phyloP scores from a whole-genome alignment of 2,888 invertebrate species.

The Ethmia dodecea region DNA sequence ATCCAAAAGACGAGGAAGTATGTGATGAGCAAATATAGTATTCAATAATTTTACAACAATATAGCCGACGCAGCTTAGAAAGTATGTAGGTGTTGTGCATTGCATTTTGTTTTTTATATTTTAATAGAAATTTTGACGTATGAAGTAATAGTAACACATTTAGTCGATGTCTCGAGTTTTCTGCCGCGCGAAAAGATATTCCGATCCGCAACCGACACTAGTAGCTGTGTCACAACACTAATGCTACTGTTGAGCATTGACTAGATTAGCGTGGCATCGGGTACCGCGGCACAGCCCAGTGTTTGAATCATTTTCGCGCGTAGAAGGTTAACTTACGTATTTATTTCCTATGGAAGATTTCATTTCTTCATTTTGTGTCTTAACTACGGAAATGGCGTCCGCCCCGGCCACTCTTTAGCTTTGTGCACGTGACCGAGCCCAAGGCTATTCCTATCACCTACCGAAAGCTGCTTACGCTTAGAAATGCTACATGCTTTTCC shows the following conservation, averaged over 20 bases:
- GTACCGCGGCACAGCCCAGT: constrained; percentile 24
- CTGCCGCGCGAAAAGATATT: constrained; percentile 50
- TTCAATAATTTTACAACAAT: constrained; percentile 57
- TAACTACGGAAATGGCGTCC: constrained; percentile 58
- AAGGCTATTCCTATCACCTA: constrained; percentile 46
- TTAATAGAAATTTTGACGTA: constrained; percentile 48
- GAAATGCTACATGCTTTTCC: constrained; percentile 47
- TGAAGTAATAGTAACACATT: constrained; percentile 70
- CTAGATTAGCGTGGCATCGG: constrained; percentile 31
- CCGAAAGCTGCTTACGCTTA: constrained; percentile 35
- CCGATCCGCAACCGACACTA: constrained; percentile 27
- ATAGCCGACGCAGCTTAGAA: constrained; percentile 47
- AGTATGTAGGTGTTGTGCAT: constrained; percentile 49
- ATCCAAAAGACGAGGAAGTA: constrained; percentile 69
- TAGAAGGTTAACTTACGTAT: constrained; percentile 61
- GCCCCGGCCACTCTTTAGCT: constrained; percentile 50
- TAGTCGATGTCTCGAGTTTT: constrained; percentile 71
- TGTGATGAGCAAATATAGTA: constrained; percentile 63
- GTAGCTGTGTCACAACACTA: constrained; percentile 34
- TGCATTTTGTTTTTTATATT: constrained; percentile 32
- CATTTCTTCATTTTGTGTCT: constrained; percentile 61
- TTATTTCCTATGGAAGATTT: constrained; percentile 73
- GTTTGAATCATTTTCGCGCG: constrained; percentile 50
- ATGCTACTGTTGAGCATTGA: constrained; percentile 60
- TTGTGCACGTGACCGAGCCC: constrained; percentile 60